These are phyloP conservation scores for Aspidiotus destructor DNA, from an alignment of 2,888 invertebrate genomes.

Conservation along the genomic window DNA sequence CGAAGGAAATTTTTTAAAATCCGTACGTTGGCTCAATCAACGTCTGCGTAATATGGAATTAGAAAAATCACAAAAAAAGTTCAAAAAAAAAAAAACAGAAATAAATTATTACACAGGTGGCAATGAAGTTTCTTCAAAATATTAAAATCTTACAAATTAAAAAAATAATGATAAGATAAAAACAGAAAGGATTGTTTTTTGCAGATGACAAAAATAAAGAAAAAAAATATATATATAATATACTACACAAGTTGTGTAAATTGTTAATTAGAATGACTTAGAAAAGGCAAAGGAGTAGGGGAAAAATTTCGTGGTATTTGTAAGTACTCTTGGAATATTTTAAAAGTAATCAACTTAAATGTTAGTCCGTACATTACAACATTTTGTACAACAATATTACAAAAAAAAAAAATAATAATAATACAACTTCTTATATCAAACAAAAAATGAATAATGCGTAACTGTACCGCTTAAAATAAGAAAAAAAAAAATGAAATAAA, in stretches of 20 bases:
- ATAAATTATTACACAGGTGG: constrained; percentile 22
- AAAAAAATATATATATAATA: no score
- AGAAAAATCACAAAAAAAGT: constrained; percentile 12
- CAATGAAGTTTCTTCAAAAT: constrained; percentile 18
- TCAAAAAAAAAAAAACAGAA: constrained; percentile 7
- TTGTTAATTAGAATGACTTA: no score
- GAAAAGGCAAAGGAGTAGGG: constrained; percentile 12
- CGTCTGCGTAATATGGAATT: constrained; percentile 12
- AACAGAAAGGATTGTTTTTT: neutral
- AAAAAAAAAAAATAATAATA: neutral
- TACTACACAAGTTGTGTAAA: no score
- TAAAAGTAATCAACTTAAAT: no score
- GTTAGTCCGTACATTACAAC: neutral
- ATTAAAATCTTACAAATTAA: constrained; percentile 6
- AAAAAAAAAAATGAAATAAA: neutral
- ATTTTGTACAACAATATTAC: constrained; percentile 11
- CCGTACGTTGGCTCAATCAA: no score
- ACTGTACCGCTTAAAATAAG: neutral
- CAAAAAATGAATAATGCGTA: constrained; percentile 28
- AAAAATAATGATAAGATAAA: constrained; percentile 7
- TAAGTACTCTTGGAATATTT: constrained; percentile 3
- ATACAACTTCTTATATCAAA: constrained; percentile 21
- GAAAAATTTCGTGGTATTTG: constrained; percentile 7
- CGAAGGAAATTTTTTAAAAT: no score
- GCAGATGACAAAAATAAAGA: neutral